Evolutionary conservation across 2,888 invertebrate species (phyloP).

Genomic region (Dryomyza anilis): DNA sequence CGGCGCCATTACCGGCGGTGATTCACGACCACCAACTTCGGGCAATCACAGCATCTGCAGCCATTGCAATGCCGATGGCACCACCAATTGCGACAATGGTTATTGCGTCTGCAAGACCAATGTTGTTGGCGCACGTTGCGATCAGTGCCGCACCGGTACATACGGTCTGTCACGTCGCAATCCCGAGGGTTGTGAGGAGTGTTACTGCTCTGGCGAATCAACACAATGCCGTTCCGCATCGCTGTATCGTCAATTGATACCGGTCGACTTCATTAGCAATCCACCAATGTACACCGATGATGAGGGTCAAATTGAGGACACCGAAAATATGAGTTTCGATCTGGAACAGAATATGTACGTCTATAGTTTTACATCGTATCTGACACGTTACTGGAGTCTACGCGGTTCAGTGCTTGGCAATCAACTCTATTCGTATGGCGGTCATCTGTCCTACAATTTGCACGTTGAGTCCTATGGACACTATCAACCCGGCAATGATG

Average conservation of each 20-base stretch:
- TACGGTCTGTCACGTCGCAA: constrained; percentile 76
- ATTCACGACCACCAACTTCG: constrained; percentile 28
- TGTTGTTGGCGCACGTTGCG: constrained; percentile 78
- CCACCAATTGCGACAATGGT: constrained; percentile 57
- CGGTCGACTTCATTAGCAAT: constrained; percentile 66
- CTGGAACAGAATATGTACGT: constrained; percentile 68
- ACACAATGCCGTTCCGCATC: constrained; percentile 67
- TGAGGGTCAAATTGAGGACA: constrained; percentile 46
- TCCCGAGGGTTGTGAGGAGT: constrained; percentile 80
- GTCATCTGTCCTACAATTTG: constrained; percentile 76
- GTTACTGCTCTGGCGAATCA: constrained; percentile 87
- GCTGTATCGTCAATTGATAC: constrained; percentile 70
- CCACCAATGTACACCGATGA: constrained; percentile 69
- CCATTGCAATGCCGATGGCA: constrained; percentile 60
- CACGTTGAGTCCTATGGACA: constrained; percentile 68
- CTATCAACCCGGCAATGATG: constrained; percentile 73
- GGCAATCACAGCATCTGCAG: constrained; percentile 36
- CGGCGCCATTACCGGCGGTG: neutral
- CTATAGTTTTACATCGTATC: constrained; percentile 63
- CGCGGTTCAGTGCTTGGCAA: constrained; percentile 74
- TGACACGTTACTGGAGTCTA: constrained; percentile 75
- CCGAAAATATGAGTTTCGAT: constrained; percentile 61
- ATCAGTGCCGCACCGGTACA: constrained; percentile 77
- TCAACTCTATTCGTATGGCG: constrained; percentile 86
- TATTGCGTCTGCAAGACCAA: constrained; percentile 71